Evolutionary conservation across 2,888 invertebrate species (phyloP), one percentile per base, ranked within the genome.

Genomic region (Stenotaenia linearis): DNA sequence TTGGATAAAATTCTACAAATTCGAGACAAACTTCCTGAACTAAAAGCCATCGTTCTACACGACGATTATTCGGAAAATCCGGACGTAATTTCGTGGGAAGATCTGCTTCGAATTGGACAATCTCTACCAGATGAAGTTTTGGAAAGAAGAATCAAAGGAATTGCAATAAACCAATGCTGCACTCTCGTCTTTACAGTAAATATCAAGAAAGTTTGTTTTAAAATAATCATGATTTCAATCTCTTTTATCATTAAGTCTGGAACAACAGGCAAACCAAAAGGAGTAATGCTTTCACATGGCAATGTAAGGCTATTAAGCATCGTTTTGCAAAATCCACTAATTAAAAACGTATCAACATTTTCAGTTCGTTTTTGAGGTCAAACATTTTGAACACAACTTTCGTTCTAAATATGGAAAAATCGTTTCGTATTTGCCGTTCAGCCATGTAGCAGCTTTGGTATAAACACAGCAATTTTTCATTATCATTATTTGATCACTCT

Each of bases 251-350:
- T 32, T 32, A 32, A 93, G 93, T 95, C 95, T 1, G 95, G 95
- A 77, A 95, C 95, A 1, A 91, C 94, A 82, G 95, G 95, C 40
- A 90, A 91, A 83, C 95, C 96, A 25, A 97, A 97, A 87, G 96
- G 93, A 37, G 96, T 94, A 30, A 97, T 97, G 96, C 86, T 97
- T 82, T 92, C 91, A 80, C 97, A 97, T 85, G 97, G 97, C 87
- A 96, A 94, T 4, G 56, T 56, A 56, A 50, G 50, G 18, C 3
- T 1, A 3, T 7, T 18, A 2, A 3, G n/a, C 1, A 21, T 1
- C 1, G 1, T 18, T 18, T 18, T 7, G 1, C 18, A 45, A 18
- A 15, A 45, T n/a, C 7, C 18, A 18, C 7, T 45, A 15, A 1
- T 5, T 21, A 18, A 18, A 21, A 50, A n/a, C 4, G n/a, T 9